A percentile compares a stretch with the other conserved stretches of the same genome.
Conservation (phyloP, 2,888 invertebrate genomes). For the Subacronicta megacephala region DNA sequence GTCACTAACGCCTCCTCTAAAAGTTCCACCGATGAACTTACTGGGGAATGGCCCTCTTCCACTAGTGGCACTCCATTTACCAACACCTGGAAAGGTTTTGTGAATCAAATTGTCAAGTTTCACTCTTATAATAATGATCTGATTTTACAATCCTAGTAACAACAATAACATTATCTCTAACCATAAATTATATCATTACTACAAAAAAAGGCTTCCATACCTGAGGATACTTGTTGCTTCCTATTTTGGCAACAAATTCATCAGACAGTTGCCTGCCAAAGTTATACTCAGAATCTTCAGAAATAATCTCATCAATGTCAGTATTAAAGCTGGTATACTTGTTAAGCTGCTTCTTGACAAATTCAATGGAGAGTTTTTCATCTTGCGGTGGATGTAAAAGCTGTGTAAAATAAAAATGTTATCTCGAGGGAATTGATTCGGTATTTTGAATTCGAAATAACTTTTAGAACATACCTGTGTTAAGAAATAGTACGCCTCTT, state of each 20-base stretch:
- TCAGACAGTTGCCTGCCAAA: slow-evolving; percentile 94
- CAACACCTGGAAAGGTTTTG: slow-evolving; percentile 90
- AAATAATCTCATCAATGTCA: slow-evolving; percentile 94
- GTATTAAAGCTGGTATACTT: slow-evolving; percentile 82
- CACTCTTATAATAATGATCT: too few relatives aligned
- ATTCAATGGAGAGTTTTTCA: slow-evolving; percentile 89
- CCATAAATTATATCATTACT: too few relatives aligned
- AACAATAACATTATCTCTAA: background rate
- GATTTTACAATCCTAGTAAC: background rate
- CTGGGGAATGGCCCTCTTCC: slow-evolving; percentile 90
- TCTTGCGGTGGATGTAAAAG: slow-evolving; percentile 72
- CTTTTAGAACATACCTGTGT: slow-evolving; percentile 92
- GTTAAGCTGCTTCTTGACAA: slow-evolving; percentile 92
- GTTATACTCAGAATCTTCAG: slow-evolving; percentile 97
- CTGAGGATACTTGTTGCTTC: slow-evolving; percentile 92
- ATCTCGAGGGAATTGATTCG: background rate
- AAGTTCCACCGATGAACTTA: slow-evolving; percentile 91
- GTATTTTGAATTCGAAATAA: background rate
- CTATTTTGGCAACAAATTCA: slow-evolving; percentile 94
- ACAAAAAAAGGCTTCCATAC: slow-evolving; percentile 61
- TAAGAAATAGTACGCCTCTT: slow-evolving; percentile 95
- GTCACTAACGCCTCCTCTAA: slow-evolving; percentile 98
- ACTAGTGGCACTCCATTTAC: slow-evolving; percentile 97
- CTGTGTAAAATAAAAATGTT: slow-evolving; percentile 58
- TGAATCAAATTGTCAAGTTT: background rate